These are phyloP conservation scores for Salvelinus fontinalis DNA, from an alignment of 2,113 vertebrate genomes.

Conservation along the genomic window DNA sequence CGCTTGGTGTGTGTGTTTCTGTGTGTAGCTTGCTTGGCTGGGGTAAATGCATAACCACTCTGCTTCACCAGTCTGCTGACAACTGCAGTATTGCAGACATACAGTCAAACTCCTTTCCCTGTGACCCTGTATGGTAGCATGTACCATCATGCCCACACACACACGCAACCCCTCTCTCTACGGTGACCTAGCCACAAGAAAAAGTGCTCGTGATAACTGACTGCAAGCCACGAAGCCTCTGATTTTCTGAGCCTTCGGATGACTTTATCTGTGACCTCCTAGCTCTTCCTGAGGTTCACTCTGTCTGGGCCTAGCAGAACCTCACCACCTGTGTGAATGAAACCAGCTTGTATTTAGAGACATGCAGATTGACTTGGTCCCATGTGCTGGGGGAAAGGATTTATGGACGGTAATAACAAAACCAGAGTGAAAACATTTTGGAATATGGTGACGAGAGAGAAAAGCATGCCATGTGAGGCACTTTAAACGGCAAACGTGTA, in stretches of 20 bases:
- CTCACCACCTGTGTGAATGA: too few species aligned
- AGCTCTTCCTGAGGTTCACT: background rate
- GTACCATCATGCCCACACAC: constrained; percentile 21
- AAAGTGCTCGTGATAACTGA: constrained; percentile 35
- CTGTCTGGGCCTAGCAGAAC: background rate
- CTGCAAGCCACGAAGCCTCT: background rate
- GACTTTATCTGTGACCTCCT: background rate
- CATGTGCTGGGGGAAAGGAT: too few species aligned
- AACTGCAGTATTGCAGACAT: constrained; percentile 50
- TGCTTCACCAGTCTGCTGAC: constrained; percentile 45
- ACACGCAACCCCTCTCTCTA: background rate
- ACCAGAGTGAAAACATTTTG: too few species aligned
- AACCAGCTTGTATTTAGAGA: too few species aligned
- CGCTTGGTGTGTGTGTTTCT: constrained; percentile 39
- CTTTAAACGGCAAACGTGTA: too few species aligned
- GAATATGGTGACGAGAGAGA: too few species aligned
- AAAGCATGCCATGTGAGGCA: too few species aligned
- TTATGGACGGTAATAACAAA: too few species aligned
- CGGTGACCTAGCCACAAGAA: constrained; percentile 39
- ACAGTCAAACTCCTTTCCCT: background rate
- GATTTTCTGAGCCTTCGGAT: background rate
- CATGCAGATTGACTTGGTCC: too few species aligned
- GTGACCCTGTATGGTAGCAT: too few species aligned
- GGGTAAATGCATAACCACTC: constrained; percentile 56
- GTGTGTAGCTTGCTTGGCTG: constrained; percentile 49